Conservation (phyloP, 2,113 vertebrate species). For the Callithrix jacchus region DNA sequence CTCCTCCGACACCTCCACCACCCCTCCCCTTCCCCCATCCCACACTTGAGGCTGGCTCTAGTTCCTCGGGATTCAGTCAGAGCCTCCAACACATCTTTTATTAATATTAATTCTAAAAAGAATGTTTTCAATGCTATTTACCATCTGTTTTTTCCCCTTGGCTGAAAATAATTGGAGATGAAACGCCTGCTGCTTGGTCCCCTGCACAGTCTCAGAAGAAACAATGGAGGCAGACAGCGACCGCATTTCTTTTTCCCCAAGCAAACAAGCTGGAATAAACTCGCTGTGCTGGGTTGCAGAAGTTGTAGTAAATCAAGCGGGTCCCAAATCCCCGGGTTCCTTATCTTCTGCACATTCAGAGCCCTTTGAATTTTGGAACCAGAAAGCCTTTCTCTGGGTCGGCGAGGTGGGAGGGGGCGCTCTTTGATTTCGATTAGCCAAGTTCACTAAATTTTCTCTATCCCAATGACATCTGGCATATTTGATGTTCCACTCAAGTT, state of each 20-base stretch:
- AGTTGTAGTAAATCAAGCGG: background rate
- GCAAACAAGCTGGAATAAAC: background rate
- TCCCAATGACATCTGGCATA: conserved; percentile 73
- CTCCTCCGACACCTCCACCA: background rate
- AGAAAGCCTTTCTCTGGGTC: conserved; percentile 42
- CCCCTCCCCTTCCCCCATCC: background rate
- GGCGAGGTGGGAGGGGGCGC: background rate
- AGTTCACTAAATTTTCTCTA: conserved; percentile 74
- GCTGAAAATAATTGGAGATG: conserved; percentile 75
- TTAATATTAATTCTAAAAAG: conserved; percentile 66
- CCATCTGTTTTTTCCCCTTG: conserved; percentile 67
- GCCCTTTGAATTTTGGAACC: conserved; percentile 44
- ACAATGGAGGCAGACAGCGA: conserved; percentile 67
- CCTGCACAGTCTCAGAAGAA: conserved; percentile 55
- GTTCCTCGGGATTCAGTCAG: background rate
- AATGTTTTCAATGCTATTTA: conserved; percentile 66
- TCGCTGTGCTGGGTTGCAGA: conserved; percentile 4
- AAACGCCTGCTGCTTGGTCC: conserved; percentile 56
- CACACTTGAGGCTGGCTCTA: background rate
- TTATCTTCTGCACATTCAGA: conserved; percentile 13
- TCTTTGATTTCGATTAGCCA: conserved; percentile 69
- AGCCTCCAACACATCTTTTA: conserved; percentile 60
- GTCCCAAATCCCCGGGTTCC: background rate
- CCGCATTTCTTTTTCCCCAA: conserved; percentile 6
- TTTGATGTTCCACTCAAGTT: conserved; percentile 75